Evolutionary conservation across 2,113 vertebrate genomes (phyloP), one percentile per base, ranked within the genome.

Genomic region (Pterophyllum scalare): DNA sequence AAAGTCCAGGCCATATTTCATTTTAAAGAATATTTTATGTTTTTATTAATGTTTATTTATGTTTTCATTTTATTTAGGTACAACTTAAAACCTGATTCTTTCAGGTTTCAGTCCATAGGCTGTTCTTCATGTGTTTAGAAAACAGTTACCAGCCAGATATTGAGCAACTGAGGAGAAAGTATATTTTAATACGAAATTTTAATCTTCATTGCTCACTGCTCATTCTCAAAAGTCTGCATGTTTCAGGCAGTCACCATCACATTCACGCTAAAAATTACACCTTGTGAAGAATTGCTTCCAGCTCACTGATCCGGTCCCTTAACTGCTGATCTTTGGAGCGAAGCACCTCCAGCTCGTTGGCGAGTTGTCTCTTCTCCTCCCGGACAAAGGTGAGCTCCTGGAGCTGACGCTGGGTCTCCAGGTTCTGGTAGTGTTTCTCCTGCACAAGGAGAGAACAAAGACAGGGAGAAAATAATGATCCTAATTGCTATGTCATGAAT

Each of bases 231-330:
- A 4, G 0, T 33, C 46, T 54, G 67, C 26, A 72, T n/a, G 19
- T 54, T n/a, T 31, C 46, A n/a, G 46, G 24, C 46, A 72, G 43
- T 54, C 4, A n/a, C 4, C 19, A 5, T 31, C 67, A 33, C 54
- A 54, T 72, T 54, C 26, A 72, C 26, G 1, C 67, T 72, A 72
- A 52, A 54, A 31, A 72, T 4, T 14, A 46, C 87, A 96, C 96
- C 97, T 98, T 97, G 77, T 97, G 95, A 78, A 97, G 95, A 75
- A 96, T 95, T 22, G 88, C 60, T 90, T 97, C 96, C 95, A 98
- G 94, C 70, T 94, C 93, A 8, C 84, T 40, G 26, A 97, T 86
- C 75, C 96, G 96, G 35, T 94, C 95, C 79, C 93, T 96, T 56
- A 97, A 79, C 40, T 65, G 33, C 78, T 93, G 94, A 56, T 97